phyloP scores from a whole-genome alignment of 2,888 invertebrate species.

The Yponomeuta evonymella region DNA sequence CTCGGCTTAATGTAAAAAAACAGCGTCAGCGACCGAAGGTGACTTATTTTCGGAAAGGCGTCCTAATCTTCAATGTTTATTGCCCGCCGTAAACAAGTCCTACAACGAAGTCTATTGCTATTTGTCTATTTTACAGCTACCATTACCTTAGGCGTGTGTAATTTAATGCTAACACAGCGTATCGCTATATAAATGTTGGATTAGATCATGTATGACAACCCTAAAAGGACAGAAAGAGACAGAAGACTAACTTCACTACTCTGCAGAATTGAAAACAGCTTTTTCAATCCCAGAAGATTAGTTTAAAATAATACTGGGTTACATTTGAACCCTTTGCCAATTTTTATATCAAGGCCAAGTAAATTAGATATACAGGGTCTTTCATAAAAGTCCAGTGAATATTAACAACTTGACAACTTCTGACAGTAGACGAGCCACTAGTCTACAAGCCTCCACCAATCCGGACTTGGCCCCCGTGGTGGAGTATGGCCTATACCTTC shows the following conservation, averaged over 20 bases:
- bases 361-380: no score
- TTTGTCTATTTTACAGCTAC: background rate
- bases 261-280: no score
- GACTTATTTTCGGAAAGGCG: slow-evolving; percentile 2
- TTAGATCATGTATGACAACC: background rate
- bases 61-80: background rate
- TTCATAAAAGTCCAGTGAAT: no score
- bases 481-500: no score
- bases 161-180: background rate
- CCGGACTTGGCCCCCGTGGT: no score
- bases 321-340: no score
- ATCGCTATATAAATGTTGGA: background rate
- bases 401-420: no score
- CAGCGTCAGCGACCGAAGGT: no score
- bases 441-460: no score
- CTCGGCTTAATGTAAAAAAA: no score
- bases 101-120: background rate
- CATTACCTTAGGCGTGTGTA: background rate
- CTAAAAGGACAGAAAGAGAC: background rate
- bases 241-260: background rate
- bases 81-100: background rate
- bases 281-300: background rate
- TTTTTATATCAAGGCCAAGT: no score
- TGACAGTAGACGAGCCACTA: no score
- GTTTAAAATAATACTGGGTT: background rate